A percentile compares a stretch with the other conserved stretches of the same genome.
phyloP scores from a whole-genome alignment of 2,888 invertebrate genomes.

The Gastracanthus pulcherrimus region DNA sequence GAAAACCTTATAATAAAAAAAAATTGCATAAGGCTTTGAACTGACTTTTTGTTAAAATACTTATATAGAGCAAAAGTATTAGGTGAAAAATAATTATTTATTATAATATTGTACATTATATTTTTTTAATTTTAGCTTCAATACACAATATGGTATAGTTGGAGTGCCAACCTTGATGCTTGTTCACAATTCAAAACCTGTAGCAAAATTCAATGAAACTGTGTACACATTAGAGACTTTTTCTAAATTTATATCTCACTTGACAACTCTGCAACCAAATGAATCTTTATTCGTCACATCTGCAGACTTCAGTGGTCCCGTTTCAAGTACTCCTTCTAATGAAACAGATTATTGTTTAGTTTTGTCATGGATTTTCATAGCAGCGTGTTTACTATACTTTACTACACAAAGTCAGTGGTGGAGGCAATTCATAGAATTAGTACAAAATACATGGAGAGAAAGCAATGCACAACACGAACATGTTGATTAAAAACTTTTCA shows the following conservation, averaged over 20 bases:
- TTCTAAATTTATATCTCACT: constrained; percentile 86
- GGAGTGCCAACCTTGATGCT: constrained; percentile 93
- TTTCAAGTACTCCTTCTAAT: constrained; percentile 86
- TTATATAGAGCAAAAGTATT: background rate
- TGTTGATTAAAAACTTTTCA: constrained; percentile 79
- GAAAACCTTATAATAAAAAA: background rate
- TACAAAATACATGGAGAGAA: constrained; percentile 93
- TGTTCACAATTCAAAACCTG: constrained; percentile 92
- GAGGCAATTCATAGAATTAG: constrained; percentile 88
- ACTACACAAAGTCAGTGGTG: constrained; percentile 88
- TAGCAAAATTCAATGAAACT: constrained; percentile 91
- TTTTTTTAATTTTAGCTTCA: constrained; percentile 80
- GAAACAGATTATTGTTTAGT: constrained; percentile 90
- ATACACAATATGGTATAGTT: constrained; percentile 94
- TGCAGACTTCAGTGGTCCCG: constrained; percentile 88
- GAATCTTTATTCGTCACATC: constrained; percentile 85
- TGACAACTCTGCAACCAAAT: constrained; percentile 85
- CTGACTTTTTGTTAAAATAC: background rate
- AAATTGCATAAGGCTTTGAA: constrained; percentile 6
- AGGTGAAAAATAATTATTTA: background rate
- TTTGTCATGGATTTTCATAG: constrained; percentile 91
- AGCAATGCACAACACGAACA: constrained; percentile 91
- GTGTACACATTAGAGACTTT: constrained; percentile 89
- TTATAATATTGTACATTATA: background rate
- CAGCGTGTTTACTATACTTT: constrained; percentile 86